These are phyloP conservation scores for Drymodes brunneopygia DNA, from an alignment of 2,113 vertebrate genomes.

Conservation along the genomic window DNA sequence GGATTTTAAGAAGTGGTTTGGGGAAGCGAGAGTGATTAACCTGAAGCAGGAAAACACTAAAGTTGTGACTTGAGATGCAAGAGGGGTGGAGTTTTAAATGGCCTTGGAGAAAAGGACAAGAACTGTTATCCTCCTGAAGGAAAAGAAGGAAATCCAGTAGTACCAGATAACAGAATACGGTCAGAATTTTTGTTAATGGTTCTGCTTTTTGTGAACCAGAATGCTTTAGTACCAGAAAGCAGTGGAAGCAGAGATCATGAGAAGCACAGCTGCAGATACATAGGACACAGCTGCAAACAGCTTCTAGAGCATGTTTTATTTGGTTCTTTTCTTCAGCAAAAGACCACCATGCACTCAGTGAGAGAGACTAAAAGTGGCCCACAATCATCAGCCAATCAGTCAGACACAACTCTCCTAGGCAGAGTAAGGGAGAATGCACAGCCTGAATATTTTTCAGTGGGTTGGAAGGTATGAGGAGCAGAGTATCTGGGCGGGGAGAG, in stretches of 20 bases:
- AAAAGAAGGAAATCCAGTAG: not conserved
- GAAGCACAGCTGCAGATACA: not conserved
- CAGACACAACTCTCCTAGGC: not conserved
- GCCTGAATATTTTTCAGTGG: not conserved
- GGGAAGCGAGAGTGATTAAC: not conserved
- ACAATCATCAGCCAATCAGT: not conserved
- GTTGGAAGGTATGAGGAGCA: not conserved
- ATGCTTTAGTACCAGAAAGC: not conserved
- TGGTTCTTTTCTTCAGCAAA: not conserved
- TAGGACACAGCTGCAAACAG: not conserved
- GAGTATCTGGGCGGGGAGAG: not conserved
- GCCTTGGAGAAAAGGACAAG: not conserved
- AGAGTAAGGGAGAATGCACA: not conserved
- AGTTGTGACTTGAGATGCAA: not conserved
- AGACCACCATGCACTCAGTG: not conserved
- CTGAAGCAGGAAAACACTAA: not conserved
- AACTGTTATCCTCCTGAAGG: not conserved
- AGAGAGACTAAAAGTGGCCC: not conserved
- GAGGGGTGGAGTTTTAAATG: not conserved
- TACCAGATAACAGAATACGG: not conserved
- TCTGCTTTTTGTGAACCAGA: not conserved
- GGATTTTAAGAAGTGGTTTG: not conserved
- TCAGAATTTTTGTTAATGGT: not conserved
- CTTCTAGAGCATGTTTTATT: not conserved
- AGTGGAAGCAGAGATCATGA: not conserved